Conservation (phyloP, 2,797 vertebrate genomes). For the Gymnopithys bicolor region DNA sequence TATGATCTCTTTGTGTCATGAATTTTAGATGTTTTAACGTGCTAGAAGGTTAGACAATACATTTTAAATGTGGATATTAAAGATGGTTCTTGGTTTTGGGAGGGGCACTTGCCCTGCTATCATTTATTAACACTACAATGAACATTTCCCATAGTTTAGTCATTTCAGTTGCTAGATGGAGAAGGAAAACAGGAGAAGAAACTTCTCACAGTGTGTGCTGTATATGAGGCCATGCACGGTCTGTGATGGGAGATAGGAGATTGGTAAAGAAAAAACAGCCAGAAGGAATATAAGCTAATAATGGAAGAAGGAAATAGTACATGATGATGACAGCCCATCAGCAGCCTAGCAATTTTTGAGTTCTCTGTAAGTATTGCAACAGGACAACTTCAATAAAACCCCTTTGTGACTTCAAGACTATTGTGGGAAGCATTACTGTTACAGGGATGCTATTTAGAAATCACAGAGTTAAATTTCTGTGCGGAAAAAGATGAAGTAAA, state of each 20-base stretch:
- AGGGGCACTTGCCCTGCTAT: fast-evolving
- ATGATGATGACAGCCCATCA: background rate
- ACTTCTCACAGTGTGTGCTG: fast-evolving
- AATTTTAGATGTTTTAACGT: background rate
- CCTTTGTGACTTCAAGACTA: background rate
- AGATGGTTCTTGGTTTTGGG: background rate
- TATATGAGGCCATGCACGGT: background rate
- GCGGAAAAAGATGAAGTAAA: background rate
- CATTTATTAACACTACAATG: background rate
- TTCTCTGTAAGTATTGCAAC: background rate
- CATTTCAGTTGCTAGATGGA: background rate
- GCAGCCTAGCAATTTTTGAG: background rate
- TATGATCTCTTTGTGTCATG: background rate
- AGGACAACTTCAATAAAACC: background rate
- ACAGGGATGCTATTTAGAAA: background rate
- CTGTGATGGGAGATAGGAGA: background rate
- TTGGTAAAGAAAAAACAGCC: background rate
- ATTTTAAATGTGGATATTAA: background rate
- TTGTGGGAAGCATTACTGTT: background rate
- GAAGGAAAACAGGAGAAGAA: background rate
- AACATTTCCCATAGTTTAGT: background rate
- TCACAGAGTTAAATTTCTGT: background rate
- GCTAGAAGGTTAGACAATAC: background rate
- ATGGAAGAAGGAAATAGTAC: background rate
- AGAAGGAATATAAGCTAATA: background rate